Base-by-base conservation (phyloP, 1,140 invertebrate species). In the Drosophila malerkotliana region DNA sequence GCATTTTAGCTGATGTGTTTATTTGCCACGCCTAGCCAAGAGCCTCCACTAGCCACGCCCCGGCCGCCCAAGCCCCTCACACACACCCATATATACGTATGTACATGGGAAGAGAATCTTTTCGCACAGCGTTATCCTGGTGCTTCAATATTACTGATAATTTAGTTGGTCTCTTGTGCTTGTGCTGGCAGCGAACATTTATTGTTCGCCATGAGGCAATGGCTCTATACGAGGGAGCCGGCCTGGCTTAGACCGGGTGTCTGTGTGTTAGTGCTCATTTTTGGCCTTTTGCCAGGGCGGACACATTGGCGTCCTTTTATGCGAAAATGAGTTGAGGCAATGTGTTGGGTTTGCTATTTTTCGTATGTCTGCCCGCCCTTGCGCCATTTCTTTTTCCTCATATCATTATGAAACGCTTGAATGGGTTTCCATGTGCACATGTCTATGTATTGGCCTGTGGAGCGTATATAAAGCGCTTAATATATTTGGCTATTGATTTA, bases 1-100 rank as follows among this genome's bases (percentile, higher is more conserved):
- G 83, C 83, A 88, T 83, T 88, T 88, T 73, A 79, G 76, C 68
- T 88, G 83, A 88, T 88, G 83, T 88, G 83, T 88, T 88, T 88
- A 88, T 88, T 88, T 88, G 83, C 84, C 84, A 88, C 82, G 77
- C 81, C 81, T 53, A 59, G 39, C 72, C 7, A 39, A 57, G 21
- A n/a, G 14, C 32, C 61, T 28, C n/a, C 30, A n/a, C 47, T 18
- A 0, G 26, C 63, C 15, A 67, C 63, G 63, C 63, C 59, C 58
- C 59, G 3, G 6, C 15, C 39, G 15, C 41, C 14, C 10, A 37
- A 7, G 15, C 44, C 26, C 37, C 34, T 55, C 7, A 60, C 14
- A 58, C 60, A 57, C 41, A 59, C 7, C 57, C 18, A 58, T 54
- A 57, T 37, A 44, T 28, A 66, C 41, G 57, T 15, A 48, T 30